phyloP scores from a whole-genome alignment of 2,888 invertebrate genomes.

The Apodemia arnacis region DNA sequence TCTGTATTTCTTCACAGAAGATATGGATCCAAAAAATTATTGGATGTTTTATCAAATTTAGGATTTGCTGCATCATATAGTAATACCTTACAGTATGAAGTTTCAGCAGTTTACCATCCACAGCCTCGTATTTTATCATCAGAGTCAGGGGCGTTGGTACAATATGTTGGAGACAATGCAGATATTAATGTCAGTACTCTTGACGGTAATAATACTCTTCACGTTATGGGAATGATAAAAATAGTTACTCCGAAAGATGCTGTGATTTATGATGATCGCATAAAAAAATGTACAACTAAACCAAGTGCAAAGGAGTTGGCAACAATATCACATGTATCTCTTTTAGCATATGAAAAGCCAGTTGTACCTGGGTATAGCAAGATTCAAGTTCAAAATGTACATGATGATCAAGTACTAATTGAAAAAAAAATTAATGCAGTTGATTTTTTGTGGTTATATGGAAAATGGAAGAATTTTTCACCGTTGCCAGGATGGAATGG shows the following conservation, averaged over 20 bases:
- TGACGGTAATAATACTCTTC: conserved; percentile 71
- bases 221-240: conserved; percentile 68
- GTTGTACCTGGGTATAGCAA: conserved; percentile 82
- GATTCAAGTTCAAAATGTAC: conserved; percentile 82
- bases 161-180: conserved; percentile 85
- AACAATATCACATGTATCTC: conserved; percentile 82
- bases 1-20: conserved; percentile 4
- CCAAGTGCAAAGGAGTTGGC: conserved; percentile 80
- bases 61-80: conserved; percentile 87
- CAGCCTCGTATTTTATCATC: conserved; percentile 87
- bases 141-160: conserved; percentile 85
- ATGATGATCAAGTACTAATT: conserved; percentile 79
- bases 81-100: conserved; percentile 84
- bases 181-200: conserved; percentile 70
- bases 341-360: conserved; percentile 79
- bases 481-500: conserved; percentile 88
- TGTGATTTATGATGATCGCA: conserved; percentile 80
- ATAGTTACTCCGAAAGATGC: conserved; percentile 73
- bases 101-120: conserved; percentile 86
- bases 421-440: conserved; percentile 60
- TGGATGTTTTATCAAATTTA: conserved; percentile 86
- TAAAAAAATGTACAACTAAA: conserved; percentile 85
- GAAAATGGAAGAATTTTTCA: conserved; percentile 84
- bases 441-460: conserved; percentile 85
- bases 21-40: conserved; percentile 77